Evolutionary conservation across 2,888 invertebrate species (phyloP).

Genomic region (Nomada ruficornis): DNA sequence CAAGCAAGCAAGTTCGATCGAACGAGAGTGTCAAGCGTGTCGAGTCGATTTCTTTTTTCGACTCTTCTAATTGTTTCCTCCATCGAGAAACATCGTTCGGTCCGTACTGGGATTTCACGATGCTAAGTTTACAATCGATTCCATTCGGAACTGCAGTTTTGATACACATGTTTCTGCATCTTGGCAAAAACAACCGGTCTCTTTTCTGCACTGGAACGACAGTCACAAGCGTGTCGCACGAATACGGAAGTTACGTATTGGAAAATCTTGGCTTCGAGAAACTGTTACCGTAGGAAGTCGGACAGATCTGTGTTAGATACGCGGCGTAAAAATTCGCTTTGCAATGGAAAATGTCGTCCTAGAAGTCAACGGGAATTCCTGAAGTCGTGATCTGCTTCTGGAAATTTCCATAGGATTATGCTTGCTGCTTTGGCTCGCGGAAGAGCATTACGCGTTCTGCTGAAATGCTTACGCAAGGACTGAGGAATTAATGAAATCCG

Average conservation of each 20-base stretch:
- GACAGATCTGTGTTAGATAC: neutral
- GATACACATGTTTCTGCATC: neutral
- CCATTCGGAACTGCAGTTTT: neutral
- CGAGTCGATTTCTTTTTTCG: neutral
- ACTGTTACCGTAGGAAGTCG: conserved; percentile 7
- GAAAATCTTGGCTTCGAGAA: conserved; percentile 25
- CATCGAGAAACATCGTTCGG: conserved; percentile 3
- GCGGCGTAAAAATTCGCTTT: conserved; percentile 12
- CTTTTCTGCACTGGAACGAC: neutral
- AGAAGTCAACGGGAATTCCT: conserved; percentile 8
- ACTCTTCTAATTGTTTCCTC: neutral
- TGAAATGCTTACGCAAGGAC: neutral
- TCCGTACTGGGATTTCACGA: neutral
- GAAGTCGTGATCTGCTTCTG: conserved; percentile 18
- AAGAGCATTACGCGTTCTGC: neutral
- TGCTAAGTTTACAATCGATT: neutral
- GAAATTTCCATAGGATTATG: conserved; percentile 4
- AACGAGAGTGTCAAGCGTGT: neutral
- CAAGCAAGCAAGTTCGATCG: neutral
- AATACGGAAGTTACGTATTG: neutral
- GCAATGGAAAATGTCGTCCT: conserved; percentile 4
- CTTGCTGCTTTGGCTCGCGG: neutral
- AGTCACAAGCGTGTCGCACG: neutral
- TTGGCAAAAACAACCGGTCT: neutral
- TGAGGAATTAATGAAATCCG: conserved; percentile 14